These are phyloP conservation scores for Scaptomyza pallida DNA, from an alignment of 1,140 invertebrate genomes.

Conservation along the genomic window DNA sequence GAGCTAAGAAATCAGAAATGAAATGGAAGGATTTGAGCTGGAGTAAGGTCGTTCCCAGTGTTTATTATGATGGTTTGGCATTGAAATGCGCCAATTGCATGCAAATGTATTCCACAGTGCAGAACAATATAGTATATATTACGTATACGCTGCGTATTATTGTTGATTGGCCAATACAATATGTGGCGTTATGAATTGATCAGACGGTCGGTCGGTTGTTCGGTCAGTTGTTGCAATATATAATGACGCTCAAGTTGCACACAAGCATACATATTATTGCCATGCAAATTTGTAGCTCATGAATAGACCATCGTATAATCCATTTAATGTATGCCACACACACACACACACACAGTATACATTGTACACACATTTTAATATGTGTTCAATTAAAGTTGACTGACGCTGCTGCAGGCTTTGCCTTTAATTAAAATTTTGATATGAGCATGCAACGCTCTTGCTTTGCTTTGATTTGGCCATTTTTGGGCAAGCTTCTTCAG, in stretches of 20 bases:
- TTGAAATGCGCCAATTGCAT: constrained; percentile 47
- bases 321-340: background rate
- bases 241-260: constrained; percentile 38
- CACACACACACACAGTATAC: background rate
- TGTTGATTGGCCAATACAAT: constrained; percentile 2
- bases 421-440: constrained; percentile 24
- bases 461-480: constrained; percentile 17
- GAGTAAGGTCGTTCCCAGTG: background rate
- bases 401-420: constrained; percentile 5
- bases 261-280: background rate
- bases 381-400: constrained; percentile 3
- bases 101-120: constrained; percentile 44
- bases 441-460: background rate
- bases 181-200: constrained; percentile 28
- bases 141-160: background rate
- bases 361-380: background rate
- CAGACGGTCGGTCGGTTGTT: constrained; percentile 13
- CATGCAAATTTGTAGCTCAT: constrained; percentile 39
- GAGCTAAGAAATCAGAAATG: background rate
- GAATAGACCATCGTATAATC: constrained; percentile 31
- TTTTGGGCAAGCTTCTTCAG: background rate
- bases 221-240: constrained; percentile 32
- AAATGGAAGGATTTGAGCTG: background rate
- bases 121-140: background rate
- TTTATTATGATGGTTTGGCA: constrained; percentile 24